These are phyloP conservation scores for Ammodytes dubius DNA, from an alignment of 2,113 vertebrate genomes.

Conservation along the genomic window DNA sequence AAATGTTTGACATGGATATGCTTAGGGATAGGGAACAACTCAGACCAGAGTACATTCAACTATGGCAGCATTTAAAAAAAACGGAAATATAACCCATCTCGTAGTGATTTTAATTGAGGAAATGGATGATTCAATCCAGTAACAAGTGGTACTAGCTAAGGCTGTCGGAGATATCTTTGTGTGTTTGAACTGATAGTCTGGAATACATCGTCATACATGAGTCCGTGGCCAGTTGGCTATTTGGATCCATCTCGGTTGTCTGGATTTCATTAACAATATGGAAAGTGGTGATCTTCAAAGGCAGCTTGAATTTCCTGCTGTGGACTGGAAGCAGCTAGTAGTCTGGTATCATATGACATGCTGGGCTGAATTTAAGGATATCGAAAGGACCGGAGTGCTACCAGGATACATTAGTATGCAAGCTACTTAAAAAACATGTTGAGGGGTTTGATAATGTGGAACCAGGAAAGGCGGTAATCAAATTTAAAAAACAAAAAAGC, in stretches of 20 bases:
- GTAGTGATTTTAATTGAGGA: neutral
- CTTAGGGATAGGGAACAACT: constrained; percentile 12
- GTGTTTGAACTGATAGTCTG: constrained; percentile 43
- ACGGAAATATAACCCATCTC: neutral
- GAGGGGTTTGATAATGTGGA: constrained; percentile 12
- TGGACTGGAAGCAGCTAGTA: constrained; percentile 62
- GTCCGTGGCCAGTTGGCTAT: constrained; percentile 51
- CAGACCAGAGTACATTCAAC: neutral
- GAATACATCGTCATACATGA: constrained; percentile 31
- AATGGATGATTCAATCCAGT: constrained; percentile 3
- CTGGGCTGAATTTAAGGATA: constrained; percentile 75
- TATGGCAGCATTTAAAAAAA: neutral
- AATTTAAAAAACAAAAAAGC: constrained; percentile 19
- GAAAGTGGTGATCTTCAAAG: constrained; percentile 82
- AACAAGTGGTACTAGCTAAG: constrained; percentile 4
- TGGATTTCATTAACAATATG: constrained; percentile 85
- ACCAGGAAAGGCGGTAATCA: neutral
- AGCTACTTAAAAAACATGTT: constrained; percentile 48
- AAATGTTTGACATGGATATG: constrained; percentile 17
- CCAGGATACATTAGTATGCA: constrained; percentile 43
- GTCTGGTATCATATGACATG: constrained; percentile 76
- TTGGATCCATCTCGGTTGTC: constrained; percentile 58
- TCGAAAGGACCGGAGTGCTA: constrained; percentile 68
- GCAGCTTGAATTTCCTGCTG: constrained; percentile 79
- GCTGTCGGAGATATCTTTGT: constrained; percentile 24